A percentile compares a stretch with the other conserved stretches of the same genome.
Conservation (phyloP, 2,888 invertebrate genomes). For the Minunthozetes semirufus region DNA sequence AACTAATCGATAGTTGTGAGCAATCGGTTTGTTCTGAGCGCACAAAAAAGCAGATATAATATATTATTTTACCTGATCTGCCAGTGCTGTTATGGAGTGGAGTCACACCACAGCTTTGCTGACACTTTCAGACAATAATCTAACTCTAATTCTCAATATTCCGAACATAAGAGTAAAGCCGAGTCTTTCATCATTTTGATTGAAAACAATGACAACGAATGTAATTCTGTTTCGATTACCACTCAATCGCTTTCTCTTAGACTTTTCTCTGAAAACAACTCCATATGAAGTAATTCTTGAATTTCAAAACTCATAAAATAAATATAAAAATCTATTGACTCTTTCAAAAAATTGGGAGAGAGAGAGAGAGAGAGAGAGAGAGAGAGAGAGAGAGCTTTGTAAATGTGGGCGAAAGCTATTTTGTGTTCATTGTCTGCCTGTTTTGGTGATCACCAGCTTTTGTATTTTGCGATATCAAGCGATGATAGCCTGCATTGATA, state of each 20-base stretch:
- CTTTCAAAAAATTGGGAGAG: background rate
- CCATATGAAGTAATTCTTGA: background rate
- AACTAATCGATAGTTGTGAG: background rate
- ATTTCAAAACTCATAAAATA: background rate
- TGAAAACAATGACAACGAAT: conserved; percentile 16
- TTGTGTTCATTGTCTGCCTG: background rate
- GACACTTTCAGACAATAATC: background rate
- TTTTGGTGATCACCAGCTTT: background rate
- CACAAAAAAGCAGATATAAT: background rate
- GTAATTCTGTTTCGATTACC: conserved; percentile 17
- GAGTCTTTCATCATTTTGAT: conserved; percentile 22
- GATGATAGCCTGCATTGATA: conserved; percentile 22
- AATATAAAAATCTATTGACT: background rate
- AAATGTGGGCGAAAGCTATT: background rate
- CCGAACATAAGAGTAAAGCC: background rate
- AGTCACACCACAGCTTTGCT: background rate
- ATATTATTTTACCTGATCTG: background rate
- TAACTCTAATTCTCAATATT: background rate
- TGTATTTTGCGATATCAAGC: conserved; percentile 21
- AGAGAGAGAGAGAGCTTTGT: background rate
- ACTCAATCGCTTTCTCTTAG: background rate
- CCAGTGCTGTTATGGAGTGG: background rate
- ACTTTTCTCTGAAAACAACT: background rate
- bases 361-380: conserved; percentile 6
- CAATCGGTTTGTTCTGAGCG: background rate